Evolutionary conservation across 2,888 invertebrate species (phyloP).

Genomic region (Drosophila yooni): DNA sequence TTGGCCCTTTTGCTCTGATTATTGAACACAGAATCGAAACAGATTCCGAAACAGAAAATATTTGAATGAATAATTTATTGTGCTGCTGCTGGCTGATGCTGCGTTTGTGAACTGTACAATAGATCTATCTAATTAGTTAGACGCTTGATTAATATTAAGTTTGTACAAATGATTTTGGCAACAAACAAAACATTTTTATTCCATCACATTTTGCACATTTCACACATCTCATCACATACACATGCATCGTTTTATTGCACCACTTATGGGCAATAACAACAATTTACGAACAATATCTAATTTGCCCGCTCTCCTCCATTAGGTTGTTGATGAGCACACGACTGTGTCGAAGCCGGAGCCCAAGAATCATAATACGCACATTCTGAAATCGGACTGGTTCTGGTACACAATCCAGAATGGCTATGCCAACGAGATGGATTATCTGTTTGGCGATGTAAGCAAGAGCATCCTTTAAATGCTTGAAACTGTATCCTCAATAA

Average conservation of each 20-base stretch:
- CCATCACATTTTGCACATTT: slow-evolving; percentile 30
- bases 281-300: slow-evolving; percentile 6
- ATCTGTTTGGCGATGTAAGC: slow-evolving; percentile 94
- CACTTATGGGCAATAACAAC: background rate
- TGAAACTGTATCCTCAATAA: background rate
- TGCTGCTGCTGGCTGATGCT: slow-evolving; percentile 68
- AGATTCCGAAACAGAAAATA: slow-evolving; percentile 3
- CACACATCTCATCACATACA: slow-evolving; percentile 30
- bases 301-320: slow-evolving; percentile 41
- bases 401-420: slow-evolving; percentile 99
- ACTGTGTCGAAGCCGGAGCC: slow-evolving; percentile 90
- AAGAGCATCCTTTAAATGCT: background rate
- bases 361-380: slow-evolving; percentile 88
- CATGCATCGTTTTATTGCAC: background rate
- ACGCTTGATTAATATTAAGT: slow-evolving; percentile 56
- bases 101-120: slow-evolving; percentile 56
- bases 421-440: slow-evolving; percentile 95
- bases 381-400: slow-evolving; percentile 98
- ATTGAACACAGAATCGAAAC: slow-evolving; percentile 44
- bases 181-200: slow-evolving; percentile 78
- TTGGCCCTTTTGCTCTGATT: slow-evolving; percentile 50
- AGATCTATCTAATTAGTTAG: slow-evolving; percentile 60
- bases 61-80: slow-evolving; percentile 63
- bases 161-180: slow-evolving; percentile 49
- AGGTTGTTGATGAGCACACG: slow-evolving; percentile 94